phyloP scores from a whole-genome alignment of 2,113 vertebrate genomes.

The Amblyornis subalaris region DNA sequence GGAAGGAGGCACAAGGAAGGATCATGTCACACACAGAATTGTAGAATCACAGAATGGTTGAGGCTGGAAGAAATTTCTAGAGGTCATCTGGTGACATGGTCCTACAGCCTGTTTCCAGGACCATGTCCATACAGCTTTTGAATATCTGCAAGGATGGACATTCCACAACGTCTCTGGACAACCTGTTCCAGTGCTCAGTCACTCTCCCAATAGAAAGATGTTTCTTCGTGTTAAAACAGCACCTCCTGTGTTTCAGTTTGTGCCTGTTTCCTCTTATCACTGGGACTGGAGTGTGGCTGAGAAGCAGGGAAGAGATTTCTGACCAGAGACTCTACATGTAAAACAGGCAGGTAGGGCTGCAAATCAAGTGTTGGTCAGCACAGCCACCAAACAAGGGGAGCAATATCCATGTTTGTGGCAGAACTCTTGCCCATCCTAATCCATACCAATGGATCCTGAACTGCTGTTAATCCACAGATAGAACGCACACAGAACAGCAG shows the following conservation, averaged over 20 bases:
- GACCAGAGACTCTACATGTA: neutral
- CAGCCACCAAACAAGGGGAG: neutral
- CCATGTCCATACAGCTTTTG: neutral
- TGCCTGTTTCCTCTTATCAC: neutral
- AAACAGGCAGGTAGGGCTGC: neutral
- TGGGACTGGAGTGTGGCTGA: fast-evolving
- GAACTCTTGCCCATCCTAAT: neutral
- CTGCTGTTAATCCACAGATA: neutral
- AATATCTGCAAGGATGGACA: neutral
- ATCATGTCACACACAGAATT: neutral
- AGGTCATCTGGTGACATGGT: neutral
- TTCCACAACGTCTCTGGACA: neutral
- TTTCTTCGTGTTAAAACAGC: neutral
- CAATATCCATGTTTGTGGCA: neutral
- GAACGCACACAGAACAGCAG: neutral
- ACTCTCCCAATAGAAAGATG: neutral
- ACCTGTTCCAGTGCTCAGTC: neutral
- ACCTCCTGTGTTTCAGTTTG: neutral
- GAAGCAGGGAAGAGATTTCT: neutral
- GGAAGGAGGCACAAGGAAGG: neutral
- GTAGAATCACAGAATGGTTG: neutral
- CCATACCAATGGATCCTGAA: neutral
- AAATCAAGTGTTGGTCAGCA: neutral
- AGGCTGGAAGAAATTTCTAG: neutral
- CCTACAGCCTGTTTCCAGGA: neutral